phyloP scores from a whole-genome alignment of 1,140 invertebrate genomes.

The Chrysopa pallens region DNA sequence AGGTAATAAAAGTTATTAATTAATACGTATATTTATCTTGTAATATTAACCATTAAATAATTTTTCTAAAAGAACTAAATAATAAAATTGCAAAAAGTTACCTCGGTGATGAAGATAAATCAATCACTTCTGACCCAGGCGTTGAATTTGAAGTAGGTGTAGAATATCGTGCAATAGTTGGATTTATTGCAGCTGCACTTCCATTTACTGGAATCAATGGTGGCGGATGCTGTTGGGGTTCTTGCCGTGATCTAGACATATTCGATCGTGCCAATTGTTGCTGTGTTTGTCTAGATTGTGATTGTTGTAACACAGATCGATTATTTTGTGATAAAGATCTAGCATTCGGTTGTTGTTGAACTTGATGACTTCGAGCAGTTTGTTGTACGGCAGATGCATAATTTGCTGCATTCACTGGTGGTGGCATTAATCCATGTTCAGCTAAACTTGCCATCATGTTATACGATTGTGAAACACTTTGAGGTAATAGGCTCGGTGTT shows the following conservation, averaged over 20 bases:
- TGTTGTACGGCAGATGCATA: neutral
- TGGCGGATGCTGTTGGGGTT: slow-evolving; percentile 10
- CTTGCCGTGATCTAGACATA: slow-evolving; percentile 5
- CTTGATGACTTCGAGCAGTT: neutral
- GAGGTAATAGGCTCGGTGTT: neutral
- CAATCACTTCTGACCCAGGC: neutral
- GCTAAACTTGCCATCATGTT: neutral
- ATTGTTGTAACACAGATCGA: neutral
- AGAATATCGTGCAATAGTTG: slow-evolving; percentile 11
- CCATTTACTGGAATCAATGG: slow-evolving; percentile 24
- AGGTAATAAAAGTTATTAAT: too few relatives aligned
- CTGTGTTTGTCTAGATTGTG: neutral
- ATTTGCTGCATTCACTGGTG: neutral
- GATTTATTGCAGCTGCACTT: slow-evolving; percentile 24
- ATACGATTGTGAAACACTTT: neutral
- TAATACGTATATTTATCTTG: too few relatives aligned
- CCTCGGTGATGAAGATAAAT: neutral
- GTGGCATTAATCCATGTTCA: neutral
- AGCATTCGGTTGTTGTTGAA: neutral
- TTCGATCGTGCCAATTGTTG: slow-evolving; percentile 8
- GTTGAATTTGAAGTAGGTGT: slow-evolving; percentile 5
- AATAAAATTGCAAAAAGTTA: neutral
- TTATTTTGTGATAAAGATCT: neutral
- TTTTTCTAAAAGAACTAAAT: too few relatives aligned
- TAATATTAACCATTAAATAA: too few relatives aligned